These are phyloP conservation scores for Hippoglossus hippoglossus DNA, from an alignment of 2,797 vertebrate species.

Conservation along the genomic window DNA sequence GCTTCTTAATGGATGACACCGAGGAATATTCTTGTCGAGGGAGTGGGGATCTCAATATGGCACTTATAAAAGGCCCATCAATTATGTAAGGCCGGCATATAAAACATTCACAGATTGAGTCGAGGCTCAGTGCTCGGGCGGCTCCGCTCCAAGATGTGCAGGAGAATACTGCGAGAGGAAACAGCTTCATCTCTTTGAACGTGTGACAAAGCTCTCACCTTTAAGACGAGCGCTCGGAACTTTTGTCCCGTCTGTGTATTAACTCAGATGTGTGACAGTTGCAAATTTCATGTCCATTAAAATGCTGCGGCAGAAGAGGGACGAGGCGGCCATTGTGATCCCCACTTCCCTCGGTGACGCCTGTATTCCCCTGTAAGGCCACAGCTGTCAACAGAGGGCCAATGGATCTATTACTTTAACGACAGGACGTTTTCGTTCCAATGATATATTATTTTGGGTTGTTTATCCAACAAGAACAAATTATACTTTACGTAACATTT, in stretches of 20 bases:
- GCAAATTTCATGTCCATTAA: constrained; percentile 36
- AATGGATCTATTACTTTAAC: not conserved
- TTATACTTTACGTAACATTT: not conserved
- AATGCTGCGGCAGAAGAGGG: constrained; percentile 4
- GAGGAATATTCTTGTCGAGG: constrained; percentile 73
- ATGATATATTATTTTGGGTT: not conserved
- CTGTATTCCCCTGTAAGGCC: constrained; percentile 33
- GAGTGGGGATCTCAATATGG: constrained; percentile 76
- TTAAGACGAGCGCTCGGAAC: constrained; percentile 16
- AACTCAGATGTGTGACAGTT: constrained; percentile 42
- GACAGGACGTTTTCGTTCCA: no score
- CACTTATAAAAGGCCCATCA: constrained; percentile 80
- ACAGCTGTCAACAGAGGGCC: constrained; percentile 36
- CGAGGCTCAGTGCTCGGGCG: constrained; percentile 54
- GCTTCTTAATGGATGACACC: constrained; percentile 74
- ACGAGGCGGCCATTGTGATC: constrained; percentile 31
- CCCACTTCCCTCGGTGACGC: constrained; percentile 42
- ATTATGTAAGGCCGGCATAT: constrained; percentile 79
- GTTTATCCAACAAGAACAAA: not conserved
- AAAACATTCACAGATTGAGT: constrained; percentile 78
- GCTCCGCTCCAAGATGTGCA: constrained; percentile 50
- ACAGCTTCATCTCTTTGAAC: constrained; percentile 31
- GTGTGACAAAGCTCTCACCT: constrained; percentile 44
- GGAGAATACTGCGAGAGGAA: constrained; percentile 45
- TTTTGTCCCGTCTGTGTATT: constrained; percentile 25